phyloP scores from a whole-genome alignment of 1,140 invertebrate species.

The Radopholus similis region DNA sequence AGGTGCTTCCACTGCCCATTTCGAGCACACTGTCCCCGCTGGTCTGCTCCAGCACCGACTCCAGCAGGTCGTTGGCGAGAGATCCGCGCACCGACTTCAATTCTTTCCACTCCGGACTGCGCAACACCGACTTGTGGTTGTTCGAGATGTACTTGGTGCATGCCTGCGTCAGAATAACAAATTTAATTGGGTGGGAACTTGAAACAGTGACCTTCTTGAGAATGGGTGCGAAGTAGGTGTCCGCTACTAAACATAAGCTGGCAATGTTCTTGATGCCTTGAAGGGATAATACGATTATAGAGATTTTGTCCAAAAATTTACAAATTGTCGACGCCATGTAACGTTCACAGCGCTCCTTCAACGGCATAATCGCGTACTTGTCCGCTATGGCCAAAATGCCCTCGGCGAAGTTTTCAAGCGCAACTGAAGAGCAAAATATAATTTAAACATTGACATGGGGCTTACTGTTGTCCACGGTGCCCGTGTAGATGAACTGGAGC shows the following conservation, averaged over 20 bases:
- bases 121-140: constrained; percentile 23
- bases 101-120: constrained; percentile 33
- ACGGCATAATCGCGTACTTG: constrained; percentile 49
- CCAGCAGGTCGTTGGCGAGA: constrained; percentile 30
- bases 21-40: not conserved
- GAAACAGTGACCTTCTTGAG: constrained; percentile 24
- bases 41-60: constrained; percentile 26
- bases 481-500: constrained; percentile 22
- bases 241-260: constrained; percentile 44
- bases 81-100: constrained; percentile 13
- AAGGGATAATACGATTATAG: not conserved
- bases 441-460: not conserved
- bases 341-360: constrained; percentile 54
- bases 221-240: constrained; percentile 45
- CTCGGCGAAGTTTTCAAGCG: constrained; percentile 38
- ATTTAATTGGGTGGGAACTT: not conserved
- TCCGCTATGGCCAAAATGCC: constrained; percentile 51
- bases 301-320: not conserved
- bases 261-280: constrained; percentile 43
- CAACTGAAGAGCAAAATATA: not conserved
- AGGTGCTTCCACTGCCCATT: constrained; percentile 1
- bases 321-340: constrained; percentile 36
- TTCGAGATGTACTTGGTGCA: constrained; percentile 24
- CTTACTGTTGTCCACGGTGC: constrained; percentile 15
- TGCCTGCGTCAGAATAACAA: constrained; percentile 9